Base-by-base conservation (phyloP, 2,888 invertebrate genomes). In the Nemotelus nigrinus region DNA sequence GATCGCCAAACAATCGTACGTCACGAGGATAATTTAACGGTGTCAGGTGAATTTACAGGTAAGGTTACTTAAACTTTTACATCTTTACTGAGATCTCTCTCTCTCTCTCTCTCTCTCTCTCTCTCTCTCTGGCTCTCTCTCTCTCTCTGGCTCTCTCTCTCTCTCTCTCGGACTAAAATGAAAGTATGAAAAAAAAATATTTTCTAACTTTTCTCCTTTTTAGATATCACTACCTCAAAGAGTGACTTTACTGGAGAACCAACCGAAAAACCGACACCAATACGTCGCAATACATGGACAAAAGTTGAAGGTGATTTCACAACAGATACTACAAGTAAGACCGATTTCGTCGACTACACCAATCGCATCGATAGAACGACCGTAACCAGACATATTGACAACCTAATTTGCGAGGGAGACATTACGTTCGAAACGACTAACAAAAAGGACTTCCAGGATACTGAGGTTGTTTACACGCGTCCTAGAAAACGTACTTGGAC, bases 261-360 rank as follows among this genome's bases (percentile, higher is more conserved):
- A 80, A 88, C 89, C 4, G 92, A 92, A 85, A 88, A 92, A 82
- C 89, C 91, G 63, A 90, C 88, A 83, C 90, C 91, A 78, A 90
- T 93, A 68, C 88, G 94, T 81, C 89, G 93, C 76, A 93, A 93
- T 83, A 94, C 94, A 1, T 94, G 91, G 89, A 94, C 94, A 0
- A 94, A 94, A 85, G 88, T 93, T 64, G 93, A 93, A 86, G 93
- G 93, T 48, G 93, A 93, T 77, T 91, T 93, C 86, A 89, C 86
- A 63, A 91, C 91, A 60, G 92, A 92, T 82, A 93, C 93, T 3
- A 93, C 93, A 39, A 90, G 88, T 72, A 89, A 90, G 84, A 89
- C 91, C 0, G 93, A 93, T 86, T 93, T 89, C 82, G 87, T 92
- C 77, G 92, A 93, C 85, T 90, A 91, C 82, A 90, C 90, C 25